These are phyloP conservation scores for Nomada hirtipes DNA, from an alignment of 2,888 invertebrate species.

Conservation along the genomic window DNA sequence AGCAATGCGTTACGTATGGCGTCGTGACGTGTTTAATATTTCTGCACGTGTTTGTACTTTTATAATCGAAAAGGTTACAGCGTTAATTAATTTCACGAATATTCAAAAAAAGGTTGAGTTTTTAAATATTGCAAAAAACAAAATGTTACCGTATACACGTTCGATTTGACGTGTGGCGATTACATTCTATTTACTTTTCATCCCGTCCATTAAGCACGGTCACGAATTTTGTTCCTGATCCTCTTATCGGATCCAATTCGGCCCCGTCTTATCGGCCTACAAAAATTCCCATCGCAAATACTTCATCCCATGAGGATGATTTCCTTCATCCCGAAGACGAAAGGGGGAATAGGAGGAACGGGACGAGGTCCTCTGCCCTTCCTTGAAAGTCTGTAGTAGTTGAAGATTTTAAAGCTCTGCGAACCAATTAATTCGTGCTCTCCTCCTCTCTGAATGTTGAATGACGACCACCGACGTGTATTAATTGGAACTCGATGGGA, in stretches of 20 bases:
- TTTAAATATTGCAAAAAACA: not conserved
- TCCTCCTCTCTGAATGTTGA: slow-evolving; percentile 20
- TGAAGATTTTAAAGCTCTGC: slow-evolving; percentile 41
- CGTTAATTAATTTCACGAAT: no score
- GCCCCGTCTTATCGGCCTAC: slow-evolving; percentile 41
- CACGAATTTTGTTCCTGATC: slow-evolving; percentile 43
- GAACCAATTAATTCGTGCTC: slow-evolving; percentile 44
- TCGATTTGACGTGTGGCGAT: not conserved
- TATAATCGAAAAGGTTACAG: not conserved
- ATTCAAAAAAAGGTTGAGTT: not conserved
- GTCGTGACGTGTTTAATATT: not conserved
- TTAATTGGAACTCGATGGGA: slow-evolving; percentile 64
- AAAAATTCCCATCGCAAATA: slow-evolving; percentile 41
- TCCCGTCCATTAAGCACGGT: slow-evolving; percentile 32
- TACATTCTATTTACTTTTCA: slow-evolving; percentile 27
- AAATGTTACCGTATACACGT: not conserved
- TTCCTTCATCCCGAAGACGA: slow-evolving; percentile 41
- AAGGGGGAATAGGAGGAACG: not conserved
- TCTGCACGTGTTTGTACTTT: not conserved
- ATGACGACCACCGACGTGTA: slow-evolving; percentile 41
- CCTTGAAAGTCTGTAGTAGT: slow-evolving; percentile 5
- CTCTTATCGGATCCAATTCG: slow-evolving; percentile 58
- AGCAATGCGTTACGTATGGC: slow-evolving; percentile 25
- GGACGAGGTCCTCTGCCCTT: not conserved
- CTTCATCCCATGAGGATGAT: slow-evolving; percentile 49